These are phyloP conservation scores for Mungos mungo DNA, from an alignment of 2,113 vertebrate genomes.

Conservation along the genomic window DNA sequence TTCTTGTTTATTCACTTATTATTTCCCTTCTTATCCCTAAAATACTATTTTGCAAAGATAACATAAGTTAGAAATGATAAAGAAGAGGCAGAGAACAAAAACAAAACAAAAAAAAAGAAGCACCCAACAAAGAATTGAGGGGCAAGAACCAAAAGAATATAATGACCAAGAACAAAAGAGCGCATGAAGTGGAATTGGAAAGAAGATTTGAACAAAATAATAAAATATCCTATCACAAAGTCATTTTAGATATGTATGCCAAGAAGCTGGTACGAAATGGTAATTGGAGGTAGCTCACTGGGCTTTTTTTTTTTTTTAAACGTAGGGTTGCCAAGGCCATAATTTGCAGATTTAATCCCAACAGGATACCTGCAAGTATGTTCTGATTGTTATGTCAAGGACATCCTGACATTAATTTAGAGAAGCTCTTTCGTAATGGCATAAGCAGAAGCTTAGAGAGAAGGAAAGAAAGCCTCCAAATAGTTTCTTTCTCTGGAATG, in stretches of 20 bases:
- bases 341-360: neutral
- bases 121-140: neutral
- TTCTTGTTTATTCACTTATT: neutral
- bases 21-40: neutral
- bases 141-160: neutral
- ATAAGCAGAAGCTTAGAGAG: neutral
- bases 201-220: neutral
- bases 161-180: neutral
- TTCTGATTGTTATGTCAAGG: neutral
- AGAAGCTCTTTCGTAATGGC: neutral
- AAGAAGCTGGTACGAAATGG: neutral
- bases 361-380: neutral
- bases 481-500: neutral
- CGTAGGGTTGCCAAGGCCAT: neutral
- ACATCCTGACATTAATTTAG: neutral
- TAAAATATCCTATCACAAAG: neutral
- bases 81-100: neutral
- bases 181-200: neutral
- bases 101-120: neutral
- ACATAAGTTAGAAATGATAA: constrained; percentile 6
- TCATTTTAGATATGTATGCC: neutral
- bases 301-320: neutral
- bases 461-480: neutral
- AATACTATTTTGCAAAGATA: neutral
- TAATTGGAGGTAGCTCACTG: neutral